These are phyloP conservation scores for Hephaestus fuliginosus DNA, from an alignment of 2,797 vertebrate species.

Conservation along the genomic window DNA sequence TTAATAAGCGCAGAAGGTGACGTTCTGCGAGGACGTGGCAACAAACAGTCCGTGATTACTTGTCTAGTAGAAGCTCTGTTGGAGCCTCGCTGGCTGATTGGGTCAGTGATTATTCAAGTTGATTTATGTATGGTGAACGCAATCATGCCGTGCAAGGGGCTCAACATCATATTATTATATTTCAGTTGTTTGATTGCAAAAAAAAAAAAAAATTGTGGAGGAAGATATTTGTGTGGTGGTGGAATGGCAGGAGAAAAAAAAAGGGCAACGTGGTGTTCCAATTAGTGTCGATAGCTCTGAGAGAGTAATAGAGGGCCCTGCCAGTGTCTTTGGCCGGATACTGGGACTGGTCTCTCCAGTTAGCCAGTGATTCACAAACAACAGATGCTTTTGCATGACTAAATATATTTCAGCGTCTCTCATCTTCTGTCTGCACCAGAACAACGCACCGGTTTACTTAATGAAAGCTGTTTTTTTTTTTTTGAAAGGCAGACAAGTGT, in stretches of 20 bases:
- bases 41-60: constrained; percentile 33
- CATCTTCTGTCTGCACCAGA: constrained; percentile 4
- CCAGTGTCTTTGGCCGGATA: constrained; percentile 13
- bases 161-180: constrained; percentile 22
- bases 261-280: constrained; percentile 30
- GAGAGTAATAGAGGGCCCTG: constrained; percentile 17
- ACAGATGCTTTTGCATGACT: constrained; percentile 47
- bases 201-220: constrained; percentile 1
- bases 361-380: constrained; percentile 36
- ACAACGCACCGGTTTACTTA: neutral
- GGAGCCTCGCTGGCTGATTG: constrained; percentile 33
- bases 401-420: constrained; percentile 35
- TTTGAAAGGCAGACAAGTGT: neutral
- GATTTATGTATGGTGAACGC: constrained; percentile 49
- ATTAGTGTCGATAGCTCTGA: constrained; percentile 28
- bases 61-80: neutral
- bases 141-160: constrained; percentile 45
- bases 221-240: constrained; percentile 45
- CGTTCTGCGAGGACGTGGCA: neutral
- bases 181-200: constrained; percentile 55
- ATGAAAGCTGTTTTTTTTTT: constrained; percentile 16
- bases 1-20: neutral
- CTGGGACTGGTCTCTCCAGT: constrained; percentile 22
- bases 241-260: constrained; percentile 24
- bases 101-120: constrained; percentile 60